These are phyloP conservation scores for Drosophila recens DNA, from an alignment of 2,888 invertebrate species.

Conservation along the genomic window DNA sequence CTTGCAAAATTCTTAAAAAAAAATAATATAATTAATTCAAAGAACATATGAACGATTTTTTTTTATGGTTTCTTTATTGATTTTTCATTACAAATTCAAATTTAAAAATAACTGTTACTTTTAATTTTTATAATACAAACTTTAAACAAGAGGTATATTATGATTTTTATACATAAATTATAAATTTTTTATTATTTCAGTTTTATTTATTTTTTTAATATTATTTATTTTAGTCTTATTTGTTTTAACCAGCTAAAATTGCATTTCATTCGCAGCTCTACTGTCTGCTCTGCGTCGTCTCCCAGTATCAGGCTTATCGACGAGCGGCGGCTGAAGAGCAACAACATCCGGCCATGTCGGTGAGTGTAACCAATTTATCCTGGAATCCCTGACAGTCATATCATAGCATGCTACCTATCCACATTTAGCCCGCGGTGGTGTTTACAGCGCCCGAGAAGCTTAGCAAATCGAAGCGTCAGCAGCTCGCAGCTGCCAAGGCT, in stretches of 20 bases:
- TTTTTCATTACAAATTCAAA: background rate
- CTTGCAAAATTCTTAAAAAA: too few relatives aligned
- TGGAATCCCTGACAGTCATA: background rate
- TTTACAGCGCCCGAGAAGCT: constrained; percentile 59
- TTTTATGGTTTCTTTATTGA: background rate
- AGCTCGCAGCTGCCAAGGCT: constrained; percentile 18
- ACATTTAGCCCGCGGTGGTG: constrained; percentile 61
- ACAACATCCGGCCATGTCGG: constrained; percentile 87
- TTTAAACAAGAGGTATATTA: background rate
- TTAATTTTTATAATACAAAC: background rate
- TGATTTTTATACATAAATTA: background rate
- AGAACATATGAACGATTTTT: too few relatives aligned
- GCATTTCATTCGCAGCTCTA: constrained; percentile 88
- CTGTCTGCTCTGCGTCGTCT: constrained; percentile 93
- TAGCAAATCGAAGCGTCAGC: constrained; percentile 58
- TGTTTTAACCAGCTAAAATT: background rate
- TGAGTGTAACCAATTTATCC: constrained; percentile 69
- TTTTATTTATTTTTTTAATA: too few relatives aligned
- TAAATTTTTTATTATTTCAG: too few relatives aligned
- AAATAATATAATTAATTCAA: too few relatives aligned
- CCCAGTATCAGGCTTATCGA: constrained; percentile 93
- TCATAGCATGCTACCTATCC: too few relatives aligned
- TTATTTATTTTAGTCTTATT: too few relatives aligned
- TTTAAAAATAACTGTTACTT: too few relatives aligned
- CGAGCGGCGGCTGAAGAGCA: constrained; percentile 83